Evolutionary conservation across 2,888 invertebrate genomes (phyloP), one percentile per base, ranked within the genome.

Genomic region (Trissonchulus latispiculum): DNA sequence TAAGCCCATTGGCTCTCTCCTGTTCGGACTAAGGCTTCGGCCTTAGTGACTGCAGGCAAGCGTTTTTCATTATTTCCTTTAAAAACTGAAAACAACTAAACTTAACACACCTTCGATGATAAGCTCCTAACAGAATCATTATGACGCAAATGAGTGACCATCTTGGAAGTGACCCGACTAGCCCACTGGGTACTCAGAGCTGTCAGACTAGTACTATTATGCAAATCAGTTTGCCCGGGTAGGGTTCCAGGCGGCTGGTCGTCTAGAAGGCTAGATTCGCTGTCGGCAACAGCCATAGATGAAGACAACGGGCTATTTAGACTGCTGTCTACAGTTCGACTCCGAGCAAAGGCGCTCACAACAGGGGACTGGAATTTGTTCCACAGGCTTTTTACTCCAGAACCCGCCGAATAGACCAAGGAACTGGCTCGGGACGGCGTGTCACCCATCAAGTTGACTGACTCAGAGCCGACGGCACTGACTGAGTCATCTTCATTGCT

Each of bases 331-430:
- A 64, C 32, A 8, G 66, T 64, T 64, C 35, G 31, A 33, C 66
- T 64, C 8, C 66, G 66, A 18, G 28, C 66, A 64, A 64, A 29
- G 35, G 66, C 66, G 18, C 15, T 64, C 48, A 48, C 23, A n/a
- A n/a, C n/a, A 28, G 66, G 66, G 66, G 66, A 32, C 31, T 64
- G 66, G 35, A 64, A 64, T 64, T 33, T 29, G 28, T 64, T 64
- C 66, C 66, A 64, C 35, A 64, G 28, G 28, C 35, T 29, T 64
- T 64, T 64, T 18, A 64, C 66, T 18, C 66, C 35, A 8, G 66
- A 32, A 8, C 66, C 66, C 8, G 66, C 66, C 8, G 8, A 15
- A 23, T 48, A 48, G 48, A 48, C 23, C 8, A 48, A 15, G 8
- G 48, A 48, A 8, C 8, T 15, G 48, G 48, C 48, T 23, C 48